A percentile compares a stretch with the other conserved stretches of the same genome.
These are phyloP conservation scores for Xenus cinereus DNA, from an alignment of 2,113 vertebrate species.

Conservation along the genomic window DNA sequence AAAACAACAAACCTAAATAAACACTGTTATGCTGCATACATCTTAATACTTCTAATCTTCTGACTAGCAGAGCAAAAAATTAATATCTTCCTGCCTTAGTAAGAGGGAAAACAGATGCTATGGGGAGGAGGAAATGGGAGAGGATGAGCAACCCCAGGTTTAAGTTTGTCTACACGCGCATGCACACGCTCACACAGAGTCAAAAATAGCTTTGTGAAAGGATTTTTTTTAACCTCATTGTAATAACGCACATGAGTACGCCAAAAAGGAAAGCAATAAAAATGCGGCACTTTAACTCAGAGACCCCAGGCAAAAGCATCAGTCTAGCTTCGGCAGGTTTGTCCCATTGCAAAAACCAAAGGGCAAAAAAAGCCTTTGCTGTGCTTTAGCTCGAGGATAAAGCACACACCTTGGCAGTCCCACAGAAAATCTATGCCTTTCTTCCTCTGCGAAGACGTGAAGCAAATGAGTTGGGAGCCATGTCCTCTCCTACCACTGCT, in stretches of 20 bases:
- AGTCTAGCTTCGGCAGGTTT: background rate
- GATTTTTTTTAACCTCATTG: background rate
- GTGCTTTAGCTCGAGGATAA: background rate
- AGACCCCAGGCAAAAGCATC: background rate
- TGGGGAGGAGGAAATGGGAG: conserved; percentile 50
- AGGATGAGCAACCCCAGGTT: conserved; percentile 15
- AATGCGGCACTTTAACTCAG: background rate
- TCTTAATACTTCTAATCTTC: conserved; percentile 81
- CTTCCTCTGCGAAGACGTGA: background rate
- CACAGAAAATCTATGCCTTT: background rate
- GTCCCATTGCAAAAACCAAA: background rate
- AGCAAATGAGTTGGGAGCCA: background rate
- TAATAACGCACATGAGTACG: background rate
- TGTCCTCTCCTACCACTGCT: background rate
- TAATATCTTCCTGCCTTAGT: conserved; percentile 73
- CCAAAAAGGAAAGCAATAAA: background rate
- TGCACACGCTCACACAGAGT: background rate
- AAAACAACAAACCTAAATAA: conserved; percentile 52
- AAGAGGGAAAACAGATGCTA: conserved; percentile 58
- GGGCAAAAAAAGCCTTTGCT: background rate
- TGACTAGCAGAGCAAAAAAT: conserved; percentile 83
- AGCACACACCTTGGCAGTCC: rapidly evolving
- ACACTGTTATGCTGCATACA: conserved; percentile 72
- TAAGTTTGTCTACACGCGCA: background rate
- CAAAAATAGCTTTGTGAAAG: conserved; percentile 2